Base-by-base conservation (phyloP, 2,888 invertebrate species). In the Amiota minor region DNA sequence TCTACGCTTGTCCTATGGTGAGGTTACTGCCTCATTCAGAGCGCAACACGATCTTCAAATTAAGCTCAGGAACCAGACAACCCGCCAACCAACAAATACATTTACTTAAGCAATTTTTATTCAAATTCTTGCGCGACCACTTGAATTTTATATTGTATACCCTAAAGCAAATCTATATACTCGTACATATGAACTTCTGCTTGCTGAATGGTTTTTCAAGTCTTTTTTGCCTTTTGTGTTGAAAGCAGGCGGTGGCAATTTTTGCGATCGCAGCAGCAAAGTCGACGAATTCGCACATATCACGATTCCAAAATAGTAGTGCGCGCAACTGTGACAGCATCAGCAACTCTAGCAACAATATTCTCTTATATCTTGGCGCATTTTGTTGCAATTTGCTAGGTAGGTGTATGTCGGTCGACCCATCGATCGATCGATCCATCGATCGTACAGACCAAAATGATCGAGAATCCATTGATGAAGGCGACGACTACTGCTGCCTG, bases 1-100 rank as follows among this genome's bases (percentile, higher is more conserved):
- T 70, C 65, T 53, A 70, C 73, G 70, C 73, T 23, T 73, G 55
- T 46, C 53, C 35, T 35, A 35, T 35, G 35, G 35, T 69, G 46
- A 47, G 47, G 12, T 45, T 23, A 45, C 18, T 46, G 65, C 11
- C 56, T 20, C 16, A 18, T 18, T 59, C 65, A 47, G n/a, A 8
- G 47, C 18, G 61, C 70, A 72, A 70, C 71, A 72, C 70, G 75
- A 75, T 71, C 73, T 70, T 62, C 73, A 75, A 75, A 73, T 73
- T 75, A 73, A 16, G 59, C 59, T n/a, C n/a, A 9, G 12, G 9
- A n/a, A 10, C 18, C 56, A 56, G 14, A 6, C 18, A 23, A 35
- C 35, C 35, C 2, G 6, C 35, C 56, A n/a, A 56, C 56, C 10
- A 35, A 35, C 35, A 35, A 8, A 35, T 35, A 35, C 35, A 35